Conservation (phyloP, 2,888 invertebrate species). For the Adelphocoris suturalis region DNA sequence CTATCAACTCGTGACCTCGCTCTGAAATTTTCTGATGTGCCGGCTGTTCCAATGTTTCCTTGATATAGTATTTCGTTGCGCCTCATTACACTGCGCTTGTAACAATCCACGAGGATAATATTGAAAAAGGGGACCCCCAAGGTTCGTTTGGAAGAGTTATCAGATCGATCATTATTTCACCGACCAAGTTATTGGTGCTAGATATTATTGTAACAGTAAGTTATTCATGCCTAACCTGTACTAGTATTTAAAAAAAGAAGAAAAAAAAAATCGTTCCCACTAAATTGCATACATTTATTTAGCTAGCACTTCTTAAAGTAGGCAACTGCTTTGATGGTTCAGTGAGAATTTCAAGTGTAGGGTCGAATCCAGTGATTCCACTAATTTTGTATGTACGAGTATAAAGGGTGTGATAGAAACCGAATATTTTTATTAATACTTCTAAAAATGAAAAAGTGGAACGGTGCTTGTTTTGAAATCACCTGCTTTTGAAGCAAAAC, state of each 20-base stretch:
- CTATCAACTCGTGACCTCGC: no score
- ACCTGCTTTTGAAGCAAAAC: slow-evolving; percentile 40
- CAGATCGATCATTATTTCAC: neutral
- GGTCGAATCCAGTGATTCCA: slow-evolving; percentile 53
- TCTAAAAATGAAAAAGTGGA: neutral
- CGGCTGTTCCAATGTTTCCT: no score
- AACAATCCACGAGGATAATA: no score
- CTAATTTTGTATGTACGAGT: slow-evolving; percentile 18
- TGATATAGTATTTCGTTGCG: no score
- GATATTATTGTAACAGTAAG: neutral
- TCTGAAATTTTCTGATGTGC: no score
- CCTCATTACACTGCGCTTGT: no score
- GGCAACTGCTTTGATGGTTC: neutral
- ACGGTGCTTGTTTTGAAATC: slow-evolving; percentile 49
- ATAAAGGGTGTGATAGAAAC: neutral
- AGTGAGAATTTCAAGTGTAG: neutral
- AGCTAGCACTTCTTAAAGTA: neutral
- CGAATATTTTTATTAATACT: slow-evolving; percentile 59
- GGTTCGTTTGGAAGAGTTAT: no score
- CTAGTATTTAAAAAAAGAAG: neutral
- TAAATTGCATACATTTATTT: neutral
- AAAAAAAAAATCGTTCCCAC: neutral
- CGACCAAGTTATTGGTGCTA: neutral
- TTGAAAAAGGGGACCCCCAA: no score
- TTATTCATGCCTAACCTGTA: slow-evolving; percentile 9